Conservation (phyloP, 2,888 invertebrate genomes). For the Latrodectus hesperus region DNA sequence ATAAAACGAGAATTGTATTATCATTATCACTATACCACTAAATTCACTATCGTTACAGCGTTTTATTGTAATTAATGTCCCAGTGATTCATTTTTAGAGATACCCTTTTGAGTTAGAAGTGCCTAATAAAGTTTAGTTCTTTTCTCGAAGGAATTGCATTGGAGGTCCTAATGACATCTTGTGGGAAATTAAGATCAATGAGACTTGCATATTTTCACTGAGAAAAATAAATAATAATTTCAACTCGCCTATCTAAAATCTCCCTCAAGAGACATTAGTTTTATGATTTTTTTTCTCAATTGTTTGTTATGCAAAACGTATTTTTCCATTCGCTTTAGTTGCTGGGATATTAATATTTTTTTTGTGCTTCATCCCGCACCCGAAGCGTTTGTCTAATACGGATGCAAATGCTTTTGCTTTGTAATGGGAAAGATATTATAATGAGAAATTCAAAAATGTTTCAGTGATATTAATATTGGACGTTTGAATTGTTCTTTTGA, state of each 20-base stretch:
- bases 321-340: background rate
- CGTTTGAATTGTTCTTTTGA: slow-evolving; percentile 8
- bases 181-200: slow-evolving; percentile 3
- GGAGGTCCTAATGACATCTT: background rate
- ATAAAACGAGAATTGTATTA: too few relatives aligned
- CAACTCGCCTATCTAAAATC: slow-evolving; percentile 12
- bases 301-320: background rate
- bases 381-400: slow-evolving; percentile 15
- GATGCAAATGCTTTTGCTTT: slow-evolving; percentile 14
- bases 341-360: too few relatives aligned
- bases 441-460: background rate
- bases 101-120: background rate
- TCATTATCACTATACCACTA: too few relatives aligned
- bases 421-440: slow-evolving; percentile 48
- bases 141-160: background rate
- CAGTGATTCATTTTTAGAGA: background rate
- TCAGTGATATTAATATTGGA: slow-evolving; percentile 32
- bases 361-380: too few relatives aligned
- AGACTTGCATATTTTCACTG: background rate
- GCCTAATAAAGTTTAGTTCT: background rate
- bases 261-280: background rate
- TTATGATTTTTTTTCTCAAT: background rate
- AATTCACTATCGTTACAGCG: too few relatives aligned
- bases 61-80: too few relatives aligned
- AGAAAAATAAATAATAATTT: slow-evolving; percentile 10